These are phyloP conservation scores for Mus pahari DNA, from an alignment of 2,113 vertebrate genomes.

Conservation along the genomic window DNA sequence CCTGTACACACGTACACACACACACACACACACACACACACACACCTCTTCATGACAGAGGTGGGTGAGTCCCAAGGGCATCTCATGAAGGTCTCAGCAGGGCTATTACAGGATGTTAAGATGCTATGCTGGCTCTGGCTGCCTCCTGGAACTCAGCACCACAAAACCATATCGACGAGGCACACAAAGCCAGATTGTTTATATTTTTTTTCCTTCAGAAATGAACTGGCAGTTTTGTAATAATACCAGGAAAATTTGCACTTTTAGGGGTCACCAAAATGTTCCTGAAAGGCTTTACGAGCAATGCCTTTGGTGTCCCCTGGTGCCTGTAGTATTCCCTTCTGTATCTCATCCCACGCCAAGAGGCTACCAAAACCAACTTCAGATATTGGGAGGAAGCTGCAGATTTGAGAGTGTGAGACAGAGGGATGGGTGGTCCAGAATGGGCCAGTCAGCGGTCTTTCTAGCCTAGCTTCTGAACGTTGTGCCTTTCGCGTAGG, in stretches of 20 bases:
- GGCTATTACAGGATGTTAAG: background rate
- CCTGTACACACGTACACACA: background rate
- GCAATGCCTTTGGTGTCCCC: background rate
- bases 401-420: background rate
- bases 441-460: background rate
- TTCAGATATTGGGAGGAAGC: constrained; percentile 29
- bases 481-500: background rate
- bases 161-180: constrained; percentile 11
- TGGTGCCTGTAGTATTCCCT: background rate
- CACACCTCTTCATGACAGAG: background rate
- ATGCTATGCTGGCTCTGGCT: background rate
- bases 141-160: background rate
- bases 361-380: background rate
- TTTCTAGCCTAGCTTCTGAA: background rate
- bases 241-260: background rate
- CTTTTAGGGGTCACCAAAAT: constrained; percentile 17
- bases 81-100: background rate
- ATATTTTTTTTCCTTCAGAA: constrained; percentile 54
- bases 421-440: background rate
- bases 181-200: constrained; percentile 59
- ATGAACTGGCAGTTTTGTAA: constrained; percentile 39
- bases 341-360: fast-evolving
- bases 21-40: background rate
- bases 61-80: background rate
- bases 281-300: background rate